Evolutionary conservation across 2,888 invertebrate genomes (phyloP), one percentile per base, ranked within the genome.

Genomic region (Dynastes tityus): DNA sequence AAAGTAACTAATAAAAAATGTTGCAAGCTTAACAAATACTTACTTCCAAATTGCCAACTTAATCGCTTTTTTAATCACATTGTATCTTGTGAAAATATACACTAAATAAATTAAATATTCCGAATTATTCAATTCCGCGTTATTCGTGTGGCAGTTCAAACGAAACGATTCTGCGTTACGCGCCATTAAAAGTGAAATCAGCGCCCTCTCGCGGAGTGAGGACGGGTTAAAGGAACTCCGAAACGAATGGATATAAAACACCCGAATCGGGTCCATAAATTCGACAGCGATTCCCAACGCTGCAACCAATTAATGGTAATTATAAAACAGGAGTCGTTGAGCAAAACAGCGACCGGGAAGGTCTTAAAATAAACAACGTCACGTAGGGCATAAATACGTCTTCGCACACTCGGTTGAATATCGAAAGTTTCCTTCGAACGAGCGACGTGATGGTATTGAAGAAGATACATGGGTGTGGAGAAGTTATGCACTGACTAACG

Each of bases 381-480:
- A 37, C 22, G 67, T 22, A 68, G 27, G 53, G 11, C 37, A 67
- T 76, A 76, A 76, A 76, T 76, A 67, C 53, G 67, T 76, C 55
- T 37, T 45, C 67, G 67, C 51, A 76, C 53, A 45, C 8, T 45
- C 45, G 45, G 45, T 45, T 45, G 45, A 45, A 45, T 45, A 45
- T 45, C 45, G 45, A 45, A 45, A 45, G 45, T 45, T 45, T 45
- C 11, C 45, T 45, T 45, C 45, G 45, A 11, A 45, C 45, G 45
- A 11, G 45, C 45, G 45, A 45, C 45, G 45, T 45, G 45, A 45
- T 45, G 45, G 45, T 45, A 8, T 45, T 45, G 45, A 45, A 45
- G 45, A 45, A 45, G 8, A 45, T 45, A 8, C 45, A 45, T 45
- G 45, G 45, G 45, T 45, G 45, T 8, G 45, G 45, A 45, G 45